Evolutionary conservation across 2,113 vertebrate species (phyloP).

Genomic region (Gambusia holbrooki): DNA sequence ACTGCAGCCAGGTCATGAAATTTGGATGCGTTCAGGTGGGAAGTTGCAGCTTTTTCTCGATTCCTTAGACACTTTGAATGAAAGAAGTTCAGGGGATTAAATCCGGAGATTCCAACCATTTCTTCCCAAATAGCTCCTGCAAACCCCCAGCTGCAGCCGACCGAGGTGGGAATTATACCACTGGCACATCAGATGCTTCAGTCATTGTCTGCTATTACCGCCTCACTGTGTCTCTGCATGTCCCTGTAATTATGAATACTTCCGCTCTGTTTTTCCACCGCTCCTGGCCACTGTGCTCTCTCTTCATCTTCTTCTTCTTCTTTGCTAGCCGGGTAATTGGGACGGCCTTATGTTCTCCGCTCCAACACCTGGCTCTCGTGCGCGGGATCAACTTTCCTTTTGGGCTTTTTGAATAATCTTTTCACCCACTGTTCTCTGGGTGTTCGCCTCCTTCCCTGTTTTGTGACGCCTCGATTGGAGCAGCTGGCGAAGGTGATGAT

Average conservation of each 20-base stretch:
- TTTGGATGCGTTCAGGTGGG: background rate
- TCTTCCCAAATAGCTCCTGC: background rate
- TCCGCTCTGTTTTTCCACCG: slow-evolving; percentile 58
- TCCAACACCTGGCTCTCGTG: background rate
- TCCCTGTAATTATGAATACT: slow-evolving; percentile 67
- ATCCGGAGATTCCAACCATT: background rate
- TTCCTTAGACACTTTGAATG: background rate
- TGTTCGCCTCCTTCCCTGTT: slow-evolving; percentile 7
- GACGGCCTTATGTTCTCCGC: background rate
- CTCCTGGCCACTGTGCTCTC: slow-evolving; percentile 42
- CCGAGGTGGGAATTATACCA: slow-evolving; percentile 58
- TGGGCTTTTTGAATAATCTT: background rate
- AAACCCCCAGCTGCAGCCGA: slow-evolving; percentile 11
- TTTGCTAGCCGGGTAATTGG: slow-evolving; percentile 29
- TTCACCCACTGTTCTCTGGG: background rate
- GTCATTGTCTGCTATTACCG: slow-evolving; percentile 62
- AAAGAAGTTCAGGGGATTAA: background rate
- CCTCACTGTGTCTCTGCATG: slow-evolving; percentile 58
- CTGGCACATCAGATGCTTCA: slow-evolving; percentile 65
- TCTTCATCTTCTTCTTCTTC: background rate
- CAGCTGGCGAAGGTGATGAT: slow-evolving; percentile 36
- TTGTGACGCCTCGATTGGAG: slow-evolving; percentile 29
- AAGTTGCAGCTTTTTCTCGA: background rate
- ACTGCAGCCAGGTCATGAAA: no score
- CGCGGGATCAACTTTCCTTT: slow-evolving; percentile 7